Percentiles rank a stretch among this genome's conserved stretches.
Conservation (phyloP, 2,113 vertebrate genomes). For the Sylvilagus bachmani region DNA sequence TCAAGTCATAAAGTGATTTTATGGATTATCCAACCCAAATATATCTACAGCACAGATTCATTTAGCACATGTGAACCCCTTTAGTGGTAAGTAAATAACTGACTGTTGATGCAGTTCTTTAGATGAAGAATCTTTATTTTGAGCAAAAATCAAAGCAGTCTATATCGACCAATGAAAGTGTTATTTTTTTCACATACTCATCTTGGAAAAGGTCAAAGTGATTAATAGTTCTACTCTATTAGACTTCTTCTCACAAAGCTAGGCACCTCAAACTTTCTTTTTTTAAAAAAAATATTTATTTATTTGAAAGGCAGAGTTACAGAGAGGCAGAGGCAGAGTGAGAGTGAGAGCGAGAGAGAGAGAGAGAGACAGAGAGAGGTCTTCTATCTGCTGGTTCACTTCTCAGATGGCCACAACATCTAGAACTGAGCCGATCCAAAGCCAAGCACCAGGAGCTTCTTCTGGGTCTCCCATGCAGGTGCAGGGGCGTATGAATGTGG, state of each 20-base stretch:
- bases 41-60: background rate
- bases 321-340: too few species aligned
- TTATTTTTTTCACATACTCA: background rate
- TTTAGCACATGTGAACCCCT: background rate
- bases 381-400: too few species aligned
- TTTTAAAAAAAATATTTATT: too few species aligned
- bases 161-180: background rate
- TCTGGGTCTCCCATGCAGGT: too few species aligned
- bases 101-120: background rate
- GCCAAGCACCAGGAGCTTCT: too few species aligned
- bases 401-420: too few species aligned
- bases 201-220: constrained; percentile 6
- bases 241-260: background rate
- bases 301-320: too few species aligned
- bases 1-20: background rate
- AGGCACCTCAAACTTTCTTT: background rate
- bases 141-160: background rate
- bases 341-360: too few species aligned
- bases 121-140: background rate
- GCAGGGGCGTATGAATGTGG: too few species aligned
- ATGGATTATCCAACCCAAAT: background rate
- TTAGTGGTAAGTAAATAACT: background rate
- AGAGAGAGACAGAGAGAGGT: too few species aligned
- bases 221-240: background rate
- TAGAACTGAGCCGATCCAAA: too few species aligned